These are phyloP conservation scores for Montipora efflorescens DNA, from an alignment of 64 coral and sea anemone species.

Conservation along the genomic window DNA sequence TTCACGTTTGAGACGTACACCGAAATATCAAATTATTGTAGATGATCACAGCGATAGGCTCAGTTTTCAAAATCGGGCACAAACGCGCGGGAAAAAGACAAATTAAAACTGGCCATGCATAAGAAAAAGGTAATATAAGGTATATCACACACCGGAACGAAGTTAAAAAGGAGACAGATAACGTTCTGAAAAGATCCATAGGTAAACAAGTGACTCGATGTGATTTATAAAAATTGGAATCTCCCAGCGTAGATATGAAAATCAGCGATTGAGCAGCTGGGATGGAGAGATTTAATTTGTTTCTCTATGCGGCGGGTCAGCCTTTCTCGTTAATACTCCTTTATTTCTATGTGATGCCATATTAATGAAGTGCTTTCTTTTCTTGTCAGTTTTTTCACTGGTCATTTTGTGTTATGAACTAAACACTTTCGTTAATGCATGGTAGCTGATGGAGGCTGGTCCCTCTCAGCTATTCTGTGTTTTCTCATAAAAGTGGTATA, in stretches of 20 bases:
- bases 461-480: too few species aligned
- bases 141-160: constrained; percentile 4
- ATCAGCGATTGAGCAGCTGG: neutral
- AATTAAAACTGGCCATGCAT: constrained; percentile 35
- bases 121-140: constrained; percentile 2
- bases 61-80: neutral
- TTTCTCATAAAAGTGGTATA: too few species aligned
- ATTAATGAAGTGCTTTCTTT: constrained; percentile 53
- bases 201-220: constrained; percentile 32
- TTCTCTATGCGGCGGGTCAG: constrained; percentile 16
- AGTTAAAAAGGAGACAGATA: constrained; percentile 10
- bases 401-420: constrained; percentile 22
- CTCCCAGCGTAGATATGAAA: neutral
- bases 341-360: constrained; percentile 42
- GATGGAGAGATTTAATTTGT: neutral
- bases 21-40: neutral
- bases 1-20: too few species aligned
- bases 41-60: neutral
- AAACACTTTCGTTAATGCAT: constrained; percentile 2
- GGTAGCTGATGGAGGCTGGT: too few species aligned
- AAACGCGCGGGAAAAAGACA: neutral
- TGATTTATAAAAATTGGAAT: neutral
- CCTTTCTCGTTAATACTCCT: neutral
- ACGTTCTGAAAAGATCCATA: neutral
- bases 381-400: constrained; percentile 30